Percentiles rank a stretch among this genome's conserved stretches.
Evolutionary conservation across 1,140 invertebrate species (phyloP).

Genomic region (Eumaeus atala): DNA sequence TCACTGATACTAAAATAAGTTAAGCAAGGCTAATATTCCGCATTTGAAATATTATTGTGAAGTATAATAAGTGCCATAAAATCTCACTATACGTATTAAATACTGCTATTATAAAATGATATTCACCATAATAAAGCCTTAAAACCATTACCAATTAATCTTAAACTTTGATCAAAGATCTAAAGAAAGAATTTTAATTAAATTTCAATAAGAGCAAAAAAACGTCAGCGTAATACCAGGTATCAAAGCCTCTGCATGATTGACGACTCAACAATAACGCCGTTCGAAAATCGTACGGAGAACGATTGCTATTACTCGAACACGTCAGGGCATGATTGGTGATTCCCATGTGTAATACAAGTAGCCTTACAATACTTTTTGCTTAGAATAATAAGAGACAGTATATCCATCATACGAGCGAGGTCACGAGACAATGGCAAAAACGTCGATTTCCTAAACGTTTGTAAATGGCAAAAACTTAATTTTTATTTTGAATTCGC

Average conservation of each 20-base stretch:
- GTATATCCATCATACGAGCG: slow-evolving; percentile 58
- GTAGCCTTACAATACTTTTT: slow-evolving; percentile 56
- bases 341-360: slow-evolving; percentile 72
- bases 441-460: slow-evolving; percentile 34
- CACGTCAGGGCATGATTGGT: slow-evolving; percentile 68
- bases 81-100: too few relatives aligned
- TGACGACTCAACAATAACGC: slow-evolving; percentile 54
- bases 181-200: slow-evolving; percentile 59
- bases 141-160: slow-evolving; percentile 35
- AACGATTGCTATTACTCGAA: slow-evolving; percentile 52
- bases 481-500: too few relatives aligned
- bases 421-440: slow-evolving; percentile 37
- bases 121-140: not conserved
- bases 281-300: slow-evolving; percentile 43
- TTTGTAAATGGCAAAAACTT: slow-evolving; percentile 12
- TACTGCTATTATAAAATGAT: slow-evolving; percentile 4
- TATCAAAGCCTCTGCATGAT: slow-evolving; percentile 47
- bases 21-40: too few relatives aligned
- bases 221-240: slow-evolving; percentile 40
- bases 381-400: slow-evolving; percentile 42
- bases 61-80: too few relatives aligned
- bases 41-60: too few relatives aligned
- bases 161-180: slow-evolving; percentile 39
- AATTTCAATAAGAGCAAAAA: slow-evolving; percentile 53
- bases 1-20: too few relatives aligned